Percentiles rank a stretch among this genome's conserved stretches.
Evolutionary conservation across 2,113 vertebrate genomes (phyloP).

Genomic region (Podarcis muralis): DNA sequence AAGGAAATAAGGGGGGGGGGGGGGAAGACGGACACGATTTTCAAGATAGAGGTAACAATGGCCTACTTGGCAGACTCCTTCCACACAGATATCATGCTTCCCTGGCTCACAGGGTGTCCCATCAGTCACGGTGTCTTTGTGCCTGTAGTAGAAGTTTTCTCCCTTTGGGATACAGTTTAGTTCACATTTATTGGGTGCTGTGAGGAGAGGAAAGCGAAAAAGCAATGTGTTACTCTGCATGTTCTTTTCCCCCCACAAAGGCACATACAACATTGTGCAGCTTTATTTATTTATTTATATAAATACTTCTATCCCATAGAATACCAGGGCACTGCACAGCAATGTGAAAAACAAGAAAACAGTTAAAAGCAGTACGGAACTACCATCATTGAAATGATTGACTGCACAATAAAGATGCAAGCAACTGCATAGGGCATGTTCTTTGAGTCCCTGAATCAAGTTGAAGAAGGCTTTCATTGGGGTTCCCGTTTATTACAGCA

Average conservation of each 20-base stretch:
- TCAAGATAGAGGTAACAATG: too few relatives aligned
- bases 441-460: too few relatives aligned
- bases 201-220: conserved; percentile 35
- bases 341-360: too few relatives aligned
- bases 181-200: conserved; percentile 93
- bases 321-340: too few relatives aligned
- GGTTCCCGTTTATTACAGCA: background rate
- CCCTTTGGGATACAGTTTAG: conserved; percentile 96
- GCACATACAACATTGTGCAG: background rate
- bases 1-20: background rate
- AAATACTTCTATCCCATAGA: too few relatives aligned
- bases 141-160: conserved; percentile 93
- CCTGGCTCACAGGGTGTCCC: conserved; percentile 93
- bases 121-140: conserved; percentile 84
- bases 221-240: background rate
- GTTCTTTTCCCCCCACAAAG: background rate
- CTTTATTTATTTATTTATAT: background rate
- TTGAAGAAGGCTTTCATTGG: background rate
- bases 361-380: too few relatives aligned
- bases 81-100: conserved; percentile 86
- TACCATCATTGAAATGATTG: too few relatives aligned
- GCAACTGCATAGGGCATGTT: too few relatives aligned
- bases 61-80: conserved; percentile 88
- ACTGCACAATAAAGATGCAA: too few relatives aligned
- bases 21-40: background rate